phyloP scores from a whole-genome alignment of 2,797 vertebrate genomes.

The Champsocephalus esox region DNA sequence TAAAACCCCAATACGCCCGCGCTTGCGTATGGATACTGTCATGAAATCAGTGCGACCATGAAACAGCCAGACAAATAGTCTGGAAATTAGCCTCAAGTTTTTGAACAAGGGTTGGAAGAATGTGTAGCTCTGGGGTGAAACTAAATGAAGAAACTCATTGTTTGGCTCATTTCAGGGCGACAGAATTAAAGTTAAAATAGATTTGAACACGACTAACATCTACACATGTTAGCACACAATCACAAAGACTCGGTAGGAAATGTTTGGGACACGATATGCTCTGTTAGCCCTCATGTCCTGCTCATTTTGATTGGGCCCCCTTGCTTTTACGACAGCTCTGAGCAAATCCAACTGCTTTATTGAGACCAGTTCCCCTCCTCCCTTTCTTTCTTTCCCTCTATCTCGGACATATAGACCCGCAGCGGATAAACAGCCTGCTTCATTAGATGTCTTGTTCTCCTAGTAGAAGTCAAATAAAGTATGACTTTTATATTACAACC shows the following conservation, averaged over 20 bases:
- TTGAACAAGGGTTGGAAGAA: constrained; percentile 41
- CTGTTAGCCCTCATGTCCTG: constrained; percentile 48
- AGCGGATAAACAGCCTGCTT: constrained; percentile 88
- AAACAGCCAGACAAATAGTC: constrained; percentile 68
- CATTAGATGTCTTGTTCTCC: constrained; percentile 92
- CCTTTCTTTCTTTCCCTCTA: constrained; percentile 1
- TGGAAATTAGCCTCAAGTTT: constrained; percentile 58
- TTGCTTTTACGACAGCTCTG: constrained; percentile 77
- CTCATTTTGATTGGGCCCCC: constrained; percentile 65
- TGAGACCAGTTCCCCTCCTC: constrained; percentile 60
- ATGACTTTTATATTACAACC: constrained; percentile 80
- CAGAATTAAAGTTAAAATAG: background rate
- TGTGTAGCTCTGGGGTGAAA: constrained; percentile 30
- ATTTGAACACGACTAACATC: background rate
- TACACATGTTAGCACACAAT: constrained; percentile 6
- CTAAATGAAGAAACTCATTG: constrained; percentile 44
- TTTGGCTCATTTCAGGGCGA: constrained; percentile 23
- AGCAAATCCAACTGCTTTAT: constrained; percentile 76
- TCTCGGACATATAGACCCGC: constrained; percentile 78
- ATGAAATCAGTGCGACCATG: constrained; percentile 66
- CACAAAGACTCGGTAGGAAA: constrained; percentile 23
- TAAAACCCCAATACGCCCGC: constrained; percentile 68
- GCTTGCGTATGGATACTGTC: constrained; percentile 69
- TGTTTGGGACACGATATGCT: constrained; percentile 52
- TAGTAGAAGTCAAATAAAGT: constrained; percentile 96